Evolutionary conservation across 2,888 invertebrate species (phyloP).

Genomic region (Tipula vernalis): DNA sequence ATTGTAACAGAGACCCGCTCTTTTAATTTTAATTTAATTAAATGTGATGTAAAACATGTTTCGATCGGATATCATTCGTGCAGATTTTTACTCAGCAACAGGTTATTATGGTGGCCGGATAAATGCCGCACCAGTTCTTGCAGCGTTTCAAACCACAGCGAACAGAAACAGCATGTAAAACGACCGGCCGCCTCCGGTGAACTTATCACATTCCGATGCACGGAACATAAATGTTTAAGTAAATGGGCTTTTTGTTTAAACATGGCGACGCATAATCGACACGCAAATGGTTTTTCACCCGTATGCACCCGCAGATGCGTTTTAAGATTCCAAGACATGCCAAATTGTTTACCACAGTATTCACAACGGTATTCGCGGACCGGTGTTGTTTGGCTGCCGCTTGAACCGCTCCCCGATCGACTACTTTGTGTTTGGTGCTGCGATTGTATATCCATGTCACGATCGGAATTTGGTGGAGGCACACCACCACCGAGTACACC

Average conservation of each 20-base stretch:
- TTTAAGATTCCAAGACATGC: conserved; percentile 87
- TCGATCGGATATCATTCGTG: conserved; percentile 46
- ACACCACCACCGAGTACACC: conserved; percentile 19
- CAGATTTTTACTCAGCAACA: conserved; percentile 75
- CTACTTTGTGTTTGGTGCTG: background rate
- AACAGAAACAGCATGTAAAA: conserved; percentile 81
- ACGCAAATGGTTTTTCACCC: conserved; percentile 81
- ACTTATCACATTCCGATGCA: conserved; percentile 78
- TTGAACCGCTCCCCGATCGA: conserved; percentile 17
- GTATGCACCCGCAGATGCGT: conserved; percentile 80
- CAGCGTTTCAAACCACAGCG: conserved; percentile 70
- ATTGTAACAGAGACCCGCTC: background rate
- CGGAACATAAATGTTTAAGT: conserved; percentile 76
- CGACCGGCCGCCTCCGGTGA: conserved; percentile 64
- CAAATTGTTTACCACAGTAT: conserved; percentile 83
- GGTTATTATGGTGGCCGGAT: conserved; percentile 78
- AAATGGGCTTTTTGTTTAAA: conserved; percentile 85
- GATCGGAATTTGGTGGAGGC: background rate
- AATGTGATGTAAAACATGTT: background rate
- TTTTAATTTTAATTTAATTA: background rate
- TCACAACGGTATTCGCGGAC: conserved; percentile 78
- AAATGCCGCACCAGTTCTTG: conserved; percentile 77
- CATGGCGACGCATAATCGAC: conserved; percentile 80
- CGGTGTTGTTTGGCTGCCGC: conserved; percentile 36
- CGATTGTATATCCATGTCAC: background rate